Evolutionary conservation across 1,140 invertebrate genomes (phyloP), one percentile per base, ranked within the genome.

Genomic region (Akabosia matsudoensis): DNA sequence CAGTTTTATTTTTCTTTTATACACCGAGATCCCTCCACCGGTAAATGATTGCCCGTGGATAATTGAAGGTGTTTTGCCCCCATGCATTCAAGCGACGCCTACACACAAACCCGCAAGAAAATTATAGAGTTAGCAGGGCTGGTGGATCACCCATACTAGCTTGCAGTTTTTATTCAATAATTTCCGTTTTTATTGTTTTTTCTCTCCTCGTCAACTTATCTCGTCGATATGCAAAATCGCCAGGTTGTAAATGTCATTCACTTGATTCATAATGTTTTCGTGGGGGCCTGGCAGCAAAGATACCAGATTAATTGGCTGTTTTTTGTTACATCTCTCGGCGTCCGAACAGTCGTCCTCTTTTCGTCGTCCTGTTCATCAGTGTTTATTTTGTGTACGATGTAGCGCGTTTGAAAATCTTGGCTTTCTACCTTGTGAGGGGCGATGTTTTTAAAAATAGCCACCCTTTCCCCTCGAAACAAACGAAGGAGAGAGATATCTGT

Each of bases 361-460:
- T 56, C 13, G 54, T n/a, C n/a, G n/a, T n/a, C n/a, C n/a, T n/a
- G n/a, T n/a, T n/a, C n/a, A n/a, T n/a, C n/a, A n/a, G n/a, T n/a
- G n/a, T n/a, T n/a, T n/a, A n/a, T n/a, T n/a, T n/a, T n/a, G n/a
- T n/a, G n/a, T n/a, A n/a, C n/a, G n/a, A n/a, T n/a, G n/a, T n/a
- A n/a, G n/a, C n/a, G n/a, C n/a, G n/a, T n/a, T n/a, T n/a, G n/a
- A n/a, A n/a, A n/a, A n/a, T n/a, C n/a, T n/a, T n/a, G n/a, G n/a
- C n/a, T n/a, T n/a, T n/a, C n/a, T n/a, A n/a, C n/a, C n/a, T n/a
- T n/a, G n/a, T n/a, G n/a, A n/a, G n/a, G n/a, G n/a, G n/a, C n/a
- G n/a, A n/a, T n/a, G n/a, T 56, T 56, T 56, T 56, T 56, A 56
- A 56, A 56, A 56, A 56, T 56, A 56, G 54, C 54, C 54, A 56